A percentile compares a stretch with the other conserved stretches of the same genome.
These are phyloP conservation scores for Saguinus imperator DNA, from an alignment of 2,113 vertebrate species.

Conservation along the genomic window DNA sequence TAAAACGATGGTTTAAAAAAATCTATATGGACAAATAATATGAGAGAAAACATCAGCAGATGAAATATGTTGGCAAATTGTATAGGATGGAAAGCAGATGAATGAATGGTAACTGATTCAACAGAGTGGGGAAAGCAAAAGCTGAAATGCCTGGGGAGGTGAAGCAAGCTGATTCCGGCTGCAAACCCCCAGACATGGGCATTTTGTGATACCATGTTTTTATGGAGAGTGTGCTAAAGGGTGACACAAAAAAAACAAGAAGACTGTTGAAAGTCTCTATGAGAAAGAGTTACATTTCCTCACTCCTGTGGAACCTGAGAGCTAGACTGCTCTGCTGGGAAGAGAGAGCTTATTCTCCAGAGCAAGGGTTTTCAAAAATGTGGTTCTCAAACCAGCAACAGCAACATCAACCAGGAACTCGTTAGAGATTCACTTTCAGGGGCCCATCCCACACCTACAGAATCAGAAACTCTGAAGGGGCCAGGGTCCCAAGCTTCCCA, in stretches of 20 bases:
- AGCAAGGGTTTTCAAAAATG: background rate
- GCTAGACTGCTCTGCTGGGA: background rate
- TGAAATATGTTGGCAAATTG: background rate
- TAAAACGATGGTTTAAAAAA: constrained; percentile 25
- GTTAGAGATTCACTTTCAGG: background rate
- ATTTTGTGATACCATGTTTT: background rate
- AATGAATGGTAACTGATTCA: background rate
- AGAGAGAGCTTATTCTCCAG: background rate
- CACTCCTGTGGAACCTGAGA: background rate
- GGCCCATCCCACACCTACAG: rapidly evolving
- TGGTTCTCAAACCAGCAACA: background rate
- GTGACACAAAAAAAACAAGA: background rate
- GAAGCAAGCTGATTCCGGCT: background rate
- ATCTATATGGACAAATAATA: background rate
- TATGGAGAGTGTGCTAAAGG: background rate
- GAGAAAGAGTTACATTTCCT: background rate
- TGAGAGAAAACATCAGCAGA: background rate
- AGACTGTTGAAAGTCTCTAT: background rate
- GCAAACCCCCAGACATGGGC: background rate
- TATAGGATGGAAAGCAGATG: background rate
- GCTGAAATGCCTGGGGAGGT: background rate
- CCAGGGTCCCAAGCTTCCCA: background rate
- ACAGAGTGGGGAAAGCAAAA: background rate
- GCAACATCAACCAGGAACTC: background rate
- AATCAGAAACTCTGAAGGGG: background rate